phyloP scores from a whole-genome alignment of 1,140 invertebrate genomes.

The Sitobion miscanthi region DNA sequence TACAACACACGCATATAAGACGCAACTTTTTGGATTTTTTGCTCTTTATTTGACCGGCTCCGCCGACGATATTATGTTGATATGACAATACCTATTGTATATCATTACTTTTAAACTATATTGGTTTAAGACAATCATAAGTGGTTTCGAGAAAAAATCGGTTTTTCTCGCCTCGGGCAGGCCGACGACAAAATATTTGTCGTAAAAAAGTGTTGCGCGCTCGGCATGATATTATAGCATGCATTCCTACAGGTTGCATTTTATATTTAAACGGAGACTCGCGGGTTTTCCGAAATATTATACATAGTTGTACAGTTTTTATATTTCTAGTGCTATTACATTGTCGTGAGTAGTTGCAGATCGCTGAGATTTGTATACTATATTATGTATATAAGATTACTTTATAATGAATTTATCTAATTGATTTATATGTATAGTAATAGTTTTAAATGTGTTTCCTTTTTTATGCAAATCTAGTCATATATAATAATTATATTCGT shows the following conservation, averaged over 20 bases:
- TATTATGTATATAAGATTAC: background rate
- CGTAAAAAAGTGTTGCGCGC: too few relatives aligned
- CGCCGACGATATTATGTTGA: background rate
- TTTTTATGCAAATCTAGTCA: background rate
- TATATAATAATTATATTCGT: background rate
- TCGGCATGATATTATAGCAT: background rate
- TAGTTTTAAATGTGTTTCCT: background rate
- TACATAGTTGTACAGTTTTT: too few relatives aligned
- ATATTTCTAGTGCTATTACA: background rate
- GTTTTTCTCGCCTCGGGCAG: background rate
- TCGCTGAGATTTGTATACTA: background rate
- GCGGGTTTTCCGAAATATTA: too few relatives aligned
- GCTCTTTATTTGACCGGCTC: background rate
- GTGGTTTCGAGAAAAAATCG: background rate
- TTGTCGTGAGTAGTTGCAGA: background rate
- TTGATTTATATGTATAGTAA: too few relatives aligned
- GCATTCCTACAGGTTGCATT: background rate
- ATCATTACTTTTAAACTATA: background rate
- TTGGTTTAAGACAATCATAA: too few relatives aligned
- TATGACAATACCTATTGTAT: background rate
- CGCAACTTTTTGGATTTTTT: background rate
- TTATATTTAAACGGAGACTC: too few relatives aligned
- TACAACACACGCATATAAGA: background rate
- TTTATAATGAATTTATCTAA: too few relatives aligned
- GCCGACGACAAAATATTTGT: background rate